These are phyloP conservation scores for Epistrophe eligans DNA, from an alignment of 2,888 invertebrate species.

Conservation along the genomic window DNA sequence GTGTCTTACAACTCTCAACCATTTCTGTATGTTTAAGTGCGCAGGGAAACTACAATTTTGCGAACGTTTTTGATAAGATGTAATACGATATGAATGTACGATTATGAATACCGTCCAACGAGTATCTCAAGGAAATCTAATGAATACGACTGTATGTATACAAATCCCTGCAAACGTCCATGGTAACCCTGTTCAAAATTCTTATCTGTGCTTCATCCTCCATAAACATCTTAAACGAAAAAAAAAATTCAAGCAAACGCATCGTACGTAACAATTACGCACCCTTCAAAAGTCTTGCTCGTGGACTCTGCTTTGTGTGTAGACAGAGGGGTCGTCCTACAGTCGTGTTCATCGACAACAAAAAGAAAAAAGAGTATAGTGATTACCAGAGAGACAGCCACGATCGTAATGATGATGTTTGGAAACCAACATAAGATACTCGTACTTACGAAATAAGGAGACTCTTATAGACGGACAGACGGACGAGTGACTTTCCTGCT, in stretches of 20 bases:
- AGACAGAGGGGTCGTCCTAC: slow-evolving; percentile 19
- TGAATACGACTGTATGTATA: no score
- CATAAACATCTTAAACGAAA: slow-evolving; percentile 12
- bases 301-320: slow-evolving; percentile 21
- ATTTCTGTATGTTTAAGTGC: no score
- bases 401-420: slow-evolving; percentile 43
- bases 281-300: slow-evolving; percentile 27
- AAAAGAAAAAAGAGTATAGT: slow-evolving; percentile 16
- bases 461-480: slow-evolving; percentile 41
- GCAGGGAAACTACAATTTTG: no score
- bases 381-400: slow-evolving; percentile 41
- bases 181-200: slow-evolving; percentile 8
- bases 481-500: slow-evolving; percentile 35
- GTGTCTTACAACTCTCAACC: no score
- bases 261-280: slow-evolving; percentile 53
- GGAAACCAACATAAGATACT: slow-evolving; percentile 44
- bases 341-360: slow-evolving; percentile 24
- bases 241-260: slow-evolving; percentile 41
- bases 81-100: no score
- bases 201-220: not conserved
- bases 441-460: slow-evolving; percentile 23
- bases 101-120: no score
- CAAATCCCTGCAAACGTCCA: no score
- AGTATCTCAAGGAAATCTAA: no score
- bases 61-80: no score